These are phyloP conservation scores for Ceratosolen fusciceps DNA, from an alignment of 1,140 invertebrate species.

Conservation along the genomic window DNA sequence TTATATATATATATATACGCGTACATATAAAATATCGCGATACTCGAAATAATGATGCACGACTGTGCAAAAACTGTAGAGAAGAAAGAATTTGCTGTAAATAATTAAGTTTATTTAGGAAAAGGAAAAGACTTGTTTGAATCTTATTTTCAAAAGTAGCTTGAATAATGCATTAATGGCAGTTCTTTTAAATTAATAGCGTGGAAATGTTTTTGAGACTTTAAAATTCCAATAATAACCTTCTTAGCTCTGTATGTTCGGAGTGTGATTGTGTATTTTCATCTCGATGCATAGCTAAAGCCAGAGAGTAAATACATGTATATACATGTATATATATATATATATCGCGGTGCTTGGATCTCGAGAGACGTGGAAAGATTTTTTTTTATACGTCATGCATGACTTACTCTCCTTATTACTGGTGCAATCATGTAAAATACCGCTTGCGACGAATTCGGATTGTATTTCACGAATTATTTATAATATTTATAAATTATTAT, in stretches of 20 bases:
- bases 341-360: background rate
- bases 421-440: background rate
- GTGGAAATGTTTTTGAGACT: background rate
- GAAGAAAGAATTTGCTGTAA: no score
- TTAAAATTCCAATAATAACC: background rate
- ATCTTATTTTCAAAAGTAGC: no score
- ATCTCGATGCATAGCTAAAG: background rate
- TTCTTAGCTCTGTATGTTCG: background rate
- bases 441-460: background rate
- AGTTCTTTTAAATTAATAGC: constrained; percentile 3
- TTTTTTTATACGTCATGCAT: background rate
- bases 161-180: no score
- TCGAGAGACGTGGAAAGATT: background rate
- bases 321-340: no score
- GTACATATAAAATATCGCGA: no score
- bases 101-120: no score
- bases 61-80: no score
- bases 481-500: background rate
- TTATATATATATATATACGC: no score
- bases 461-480: background rate
- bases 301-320: background rate
- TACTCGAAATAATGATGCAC: no score
- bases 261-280: background rate
- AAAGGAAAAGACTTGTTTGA: no score
- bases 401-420: background rate